Evolutionary conservation across 2,113 vertebrate species (phyloP).

Genomic region (Dasyprocta punctata): DNA sequence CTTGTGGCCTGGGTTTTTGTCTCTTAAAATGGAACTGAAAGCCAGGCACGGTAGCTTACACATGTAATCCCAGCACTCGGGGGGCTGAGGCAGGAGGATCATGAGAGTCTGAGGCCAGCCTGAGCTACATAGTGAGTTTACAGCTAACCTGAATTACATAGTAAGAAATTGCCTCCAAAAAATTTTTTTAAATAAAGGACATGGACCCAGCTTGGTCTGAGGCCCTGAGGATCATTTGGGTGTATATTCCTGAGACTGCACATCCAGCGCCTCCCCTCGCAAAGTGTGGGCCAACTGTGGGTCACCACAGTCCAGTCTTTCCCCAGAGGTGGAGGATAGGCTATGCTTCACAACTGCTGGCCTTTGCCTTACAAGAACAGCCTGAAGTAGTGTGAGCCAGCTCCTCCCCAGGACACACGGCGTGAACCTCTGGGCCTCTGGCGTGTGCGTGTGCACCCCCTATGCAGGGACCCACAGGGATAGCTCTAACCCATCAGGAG

Average conservation of each 20-base stretch:
- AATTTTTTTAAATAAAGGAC: neutral
- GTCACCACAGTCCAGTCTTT: neutral
- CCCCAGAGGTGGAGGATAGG: neutral
- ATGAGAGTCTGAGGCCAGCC: neutral
- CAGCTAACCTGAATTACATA: neutral
- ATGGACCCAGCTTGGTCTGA: neutral
- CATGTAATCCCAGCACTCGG: neutral
- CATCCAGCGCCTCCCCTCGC: neutral
- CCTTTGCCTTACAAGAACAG: neutral
- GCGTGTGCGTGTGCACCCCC: neutral
- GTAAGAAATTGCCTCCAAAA: neutral
- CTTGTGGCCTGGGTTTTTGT: slow-evolving; percentile 1
- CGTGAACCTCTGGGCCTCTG: neutral
- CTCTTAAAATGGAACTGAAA: neutral
- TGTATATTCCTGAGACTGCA: neutral
- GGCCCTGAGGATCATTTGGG: neutral
- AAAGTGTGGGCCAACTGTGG: neutral
- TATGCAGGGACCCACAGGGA: neutral
- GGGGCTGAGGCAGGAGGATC: neutral
- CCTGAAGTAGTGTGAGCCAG: neutral
- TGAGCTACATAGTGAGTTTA: neutral
- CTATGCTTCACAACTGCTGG: neutral
- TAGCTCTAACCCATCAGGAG: neutral
- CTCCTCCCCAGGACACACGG: neutral
- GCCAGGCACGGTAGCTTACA: neutral